A percentile compares a stretch with the other conserved stretches of the same genome.
Conservation (phyloP, 2,797 vertebrate species). For the Merluccius polli region DNA sequence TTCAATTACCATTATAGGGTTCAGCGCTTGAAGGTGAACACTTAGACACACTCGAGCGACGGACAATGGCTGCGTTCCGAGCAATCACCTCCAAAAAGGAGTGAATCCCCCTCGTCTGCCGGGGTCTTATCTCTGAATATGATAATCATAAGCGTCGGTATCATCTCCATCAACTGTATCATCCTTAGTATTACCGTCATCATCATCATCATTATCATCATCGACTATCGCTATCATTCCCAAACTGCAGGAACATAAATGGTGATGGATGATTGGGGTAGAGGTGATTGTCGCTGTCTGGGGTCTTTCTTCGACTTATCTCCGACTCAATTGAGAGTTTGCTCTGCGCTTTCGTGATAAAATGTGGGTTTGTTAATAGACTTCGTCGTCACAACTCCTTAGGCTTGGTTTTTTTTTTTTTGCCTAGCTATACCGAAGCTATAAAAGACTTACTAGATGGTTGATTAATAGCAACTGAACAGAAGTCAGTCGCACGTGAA, state of each 20-base stretch:
- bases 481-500: neutral
- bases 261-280: neutral
- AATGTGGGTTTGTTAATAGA: neutral
- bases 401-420: neutral
- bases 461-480: slow-evolving; percentile 1
- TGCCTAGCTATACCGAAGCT: neutral
- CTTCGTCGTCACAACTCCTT: neutral
- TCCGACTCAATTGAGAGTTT: too few relatives aligned
- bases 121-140: neutral
- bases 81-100: neutral
- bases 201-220: neutral
- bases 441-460: neutral
- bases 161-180: neutral
- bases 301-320: too few relatives aligned
- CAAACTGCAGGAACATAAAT: neutral
- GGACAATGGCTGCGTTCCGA: neutral
- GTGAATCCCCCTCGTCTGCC: too few relatives aligned
- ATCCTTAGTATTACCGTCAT: neutral
- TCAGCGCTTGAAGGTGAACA: neutral
- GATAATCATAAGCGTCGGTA: neutral
- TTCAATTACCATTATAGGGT: neutral
- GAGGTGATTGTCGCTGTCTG: too few relatives aligned
- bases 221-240: neutral
- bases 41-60: neutral
- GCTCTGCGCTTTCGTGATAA: neutral